phyloP scores from a whole-genome alignment of 2,888 invertebrate genomes.

The Papilio gigon region DNA sequence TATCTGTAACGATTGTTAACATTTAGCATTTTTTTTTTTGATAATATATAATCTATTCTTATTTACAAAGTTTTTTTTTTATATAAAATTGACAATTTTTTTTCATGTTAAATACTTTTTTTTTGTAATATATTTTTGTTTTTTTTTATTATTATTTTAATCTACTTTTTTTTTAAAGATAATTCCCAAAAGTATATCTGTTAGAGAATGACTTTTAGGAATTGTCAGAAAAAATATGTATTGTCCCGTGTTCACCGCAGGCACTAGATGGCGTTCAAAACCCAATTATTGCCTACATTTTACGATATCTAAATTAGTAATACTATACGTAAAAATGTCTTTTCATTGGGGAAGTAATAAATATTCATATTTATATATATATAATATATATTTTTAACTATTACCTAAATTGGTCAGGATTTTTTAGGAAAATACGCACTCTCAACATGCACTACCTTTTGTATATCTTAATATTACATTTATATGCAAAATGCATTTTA shows the following conservation, averaged over 20 bases:
- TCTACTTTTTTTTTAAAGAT: constrained; percentile 58
- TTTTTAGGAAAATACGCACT: constrained; percentile 74
- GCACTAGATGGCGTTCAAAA: constrained; percentile 80
- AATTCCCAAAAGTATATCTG: constrained; percentile 60
- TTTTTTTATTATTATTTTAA: too few relatives aligned
- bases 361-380: constrained; percentile 75
- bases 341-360: constrained; percentile 76
- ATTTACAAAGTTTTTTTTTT: constrained; percentile 77
- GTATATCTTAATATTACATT: constrained; percentile 44
- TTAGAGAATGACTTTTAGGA: constrained; percentile 52
- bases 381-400: too few relatives aligned
- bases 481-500: constrained; percentile 38
- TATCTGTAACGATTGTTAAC: constrained; percentile 74
- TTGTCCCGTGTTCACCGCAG: constrained; percentile 71
- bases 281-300: constrained; percentile 78
- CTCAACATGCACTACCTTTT: constrained; percentile 52
- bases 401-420: constrained; percentile 78
- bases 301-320: constrained; percentile 81
- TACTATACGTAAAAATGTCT: constrained; percentile 83
- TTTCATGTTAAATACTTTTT: constrained; percentile 66
- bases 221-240: constrained; percentile 63
- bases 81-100: constrained; percentile 75
- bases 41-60: constrained; percentile 71
- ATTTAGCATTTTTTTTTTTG: constrained; percentile 62
- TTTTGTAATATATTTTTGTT: constrained; percentile 57